A percentile compares a stretch with the other conserved stretches of the same genome.
Evolutionary conservation across 2,888 invertebrate species (phyloP).

Genomic region (Piscicola geometra): DNA sequence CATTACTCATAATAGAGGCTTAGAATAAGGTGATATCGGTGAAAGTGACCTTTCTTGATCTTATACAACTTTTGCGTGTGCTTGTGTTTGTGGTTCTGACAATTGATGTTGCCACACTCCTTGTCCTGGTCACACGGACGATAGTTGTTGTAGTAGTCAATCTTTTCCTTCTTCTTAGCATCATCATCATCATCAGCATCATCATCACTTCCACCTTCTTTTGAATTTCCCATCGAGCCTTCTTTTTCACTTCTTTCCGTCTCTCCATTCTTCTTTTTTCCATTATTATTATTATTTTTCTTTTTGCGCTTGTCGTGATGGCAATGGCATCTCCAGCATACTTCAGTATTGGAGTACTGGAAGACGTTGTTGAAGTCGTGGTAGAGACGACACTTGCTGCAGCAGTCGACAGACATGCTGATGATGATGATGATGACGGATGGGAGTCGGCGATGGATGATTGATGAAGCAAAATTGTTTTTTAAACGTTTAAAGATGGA

Average conservation of each 20-base stretch:
- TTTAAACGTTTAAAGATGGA: too few relatives aligned
- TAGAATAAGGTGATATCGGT: too few relatives aligned
- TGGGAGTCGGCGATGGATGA: too few relatives aligned
- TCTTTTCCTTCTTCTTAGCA: neutral
- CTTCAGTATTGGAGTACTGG: neutral
- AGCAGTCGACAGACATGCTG: neutral
- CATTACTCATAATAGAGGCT: too few relatives aligned
- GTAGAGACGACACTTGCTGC: neutral
- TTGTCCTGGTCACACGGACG: neutral
- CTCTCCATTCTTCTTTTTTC: too few relatives aligned
- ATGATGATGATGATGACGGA: too few relatives aligned
- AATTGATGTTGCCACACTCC: slow-evolving; percentile 2
- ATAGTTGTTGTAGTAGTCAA: slow-evolving; percentile 1
- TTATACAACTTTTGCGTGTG: too few relatives aligned
- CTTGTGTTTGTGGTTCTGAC: neutral
- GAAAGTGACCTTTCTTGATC: too few relatives aligned
- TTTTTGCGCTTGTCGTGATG: neutral
- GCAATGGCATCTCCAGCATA: slow-evolving; percentile 1
- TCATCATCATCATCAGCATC: too few relatives aligned
- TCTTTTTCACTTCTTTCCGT: neutral
- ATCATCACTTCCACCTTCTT: too few relatives aligned
- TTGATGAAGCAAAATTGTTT: too few relatives aligned
- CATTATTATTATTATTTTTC: too few relatives aligned
- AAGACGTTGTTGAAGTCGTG: neutral
- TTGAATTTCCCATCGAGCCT: neutral